Percentiles rank a stretch among this genome's conserved stretches.
Conservation (phyloP, 2,113 vertebrate species). For the Serranochromis macrocephalus region DNA sequence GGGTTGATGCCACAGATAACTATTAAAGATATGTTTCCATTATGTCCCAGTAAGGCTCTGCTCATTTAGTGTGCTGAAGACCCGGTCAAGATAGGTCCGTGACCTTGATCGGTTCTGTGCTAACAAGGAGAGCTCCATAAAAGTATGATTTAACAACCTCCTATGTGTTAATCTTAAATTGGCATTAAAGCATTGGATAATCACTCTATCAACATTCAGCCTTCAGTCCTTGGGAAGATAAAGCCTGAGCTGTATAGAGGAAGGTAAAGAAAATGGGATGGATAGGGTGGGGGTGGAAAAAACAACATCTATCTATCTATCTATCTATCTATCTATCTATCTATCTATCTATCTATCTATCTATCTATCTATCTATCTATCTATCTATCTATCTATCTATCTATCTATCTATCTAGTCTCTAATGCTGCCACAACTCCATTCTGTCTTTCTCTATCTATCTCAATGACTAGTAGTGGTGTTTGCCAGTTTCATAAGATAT, state of each 20-base stretch:
- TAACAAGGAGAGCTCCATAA: not conserved
- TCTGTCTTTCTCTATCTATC: not conserved
- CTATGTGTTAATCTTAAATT: conserved; percentile 1
- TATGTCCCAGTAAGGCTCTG: not conserved
- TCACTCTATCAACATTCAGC: conserved; percentile 25
- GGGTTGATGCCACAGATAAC: conserved; percentile 20
- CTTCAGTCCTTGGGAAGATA: conserved; percentile 1
- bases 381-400: not conserved
- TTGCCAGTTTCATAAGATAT: not conserved
- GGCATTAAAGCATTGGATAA: conserved; percentile 24
- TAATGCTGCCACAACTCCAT: not conserved
- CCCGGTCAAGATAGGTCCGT: not conserved
- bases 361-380: not conserved
- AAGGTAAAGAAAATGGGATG: not conserved
- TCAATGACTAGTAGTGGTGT: not conserved
- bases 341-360: not conserved
- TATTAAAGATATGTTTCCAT: not conserved
- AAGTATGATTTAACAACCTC: not conserved
- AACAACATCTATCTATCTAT: not conserved
- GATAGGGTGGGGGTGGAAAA: not conserved
- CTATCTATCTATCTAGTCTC: not conserved
- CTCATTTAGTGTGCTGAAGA: not conserved
- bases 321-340: not conserved
- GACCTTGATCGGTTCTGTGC: not conserved
- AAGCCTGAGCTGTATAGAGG: not conserved